A percentile compares a stretch with the other conserved stretches of the same genome.
Conservation (phyloP, 1,140 invertebrate species). For the Heliothis subflexa region DNA sequence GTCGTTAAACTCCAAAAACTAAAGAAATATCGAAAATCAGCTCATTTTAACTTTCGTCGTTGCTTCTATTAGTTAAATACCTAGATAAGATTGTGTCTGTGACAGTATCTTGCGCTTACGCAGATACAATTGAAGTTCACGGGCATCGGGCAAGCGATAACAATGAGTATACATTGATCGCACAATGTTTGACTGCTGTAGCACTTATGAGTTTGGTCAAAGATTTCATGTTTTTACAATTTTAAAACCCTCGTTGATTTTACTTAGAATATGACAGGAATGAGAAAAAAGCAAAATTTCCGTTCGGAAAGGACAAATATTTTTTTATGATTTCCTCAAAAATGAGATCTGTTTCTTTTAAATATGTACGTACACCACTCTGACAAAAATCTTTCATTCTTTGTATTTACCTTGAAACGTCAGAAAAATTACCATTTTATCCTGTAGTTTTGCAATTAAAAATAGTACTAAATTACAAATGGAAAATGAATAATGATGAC, state of each 20-base stretch:
- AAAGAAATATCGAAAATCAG: constrained; percentile 9
- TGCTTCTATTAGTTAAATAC: constrained; percentile 30
- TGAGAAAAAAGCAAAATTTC: too few species aligned
- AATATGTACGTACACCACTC: too few species aligned
- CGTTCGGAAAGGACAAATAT: too few species aligned
- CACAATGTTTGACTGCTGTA: constrained; percentile 1
- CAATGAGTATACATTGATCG: constrained; percentile 18
- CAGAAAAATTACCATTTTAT: not conserved
- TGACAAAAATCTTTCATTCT: not conserved
- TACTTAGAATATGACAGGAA: too few species aligned
- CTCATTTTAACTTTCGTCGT: not conserved
- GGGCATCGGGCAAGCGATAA: constrained; percentile 9
- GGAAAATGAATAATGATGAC: too few species aligned
- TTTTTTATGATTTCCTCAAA: too few species aligned
- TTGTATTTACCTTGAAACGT: not conserved
- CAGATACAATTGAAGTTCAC: constrained; percentile 38
- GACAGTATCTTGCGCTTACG: constrained; percentile 18
- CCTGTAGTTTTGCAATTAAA: too few species aligned
- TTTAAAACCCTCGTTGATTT: too few species aligned
- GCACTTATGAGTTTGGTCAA: too few species aligned
- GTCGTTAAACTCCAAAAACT: not conserved
- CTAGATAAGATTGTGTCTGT: constrained; percentile 24
- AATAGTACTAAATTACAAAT: too few species aligned
- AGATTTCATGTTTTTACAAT: too few species aligned
- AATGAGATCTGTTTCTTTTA: too few species aligned